Percentiles rank a stretch among this genome's conserved stretches.
These are phyloP conservation scores for Sebastes alutus DNA, from an alignment of 2,797 vertebrate species.

Conservation along the genomic window DNA sequence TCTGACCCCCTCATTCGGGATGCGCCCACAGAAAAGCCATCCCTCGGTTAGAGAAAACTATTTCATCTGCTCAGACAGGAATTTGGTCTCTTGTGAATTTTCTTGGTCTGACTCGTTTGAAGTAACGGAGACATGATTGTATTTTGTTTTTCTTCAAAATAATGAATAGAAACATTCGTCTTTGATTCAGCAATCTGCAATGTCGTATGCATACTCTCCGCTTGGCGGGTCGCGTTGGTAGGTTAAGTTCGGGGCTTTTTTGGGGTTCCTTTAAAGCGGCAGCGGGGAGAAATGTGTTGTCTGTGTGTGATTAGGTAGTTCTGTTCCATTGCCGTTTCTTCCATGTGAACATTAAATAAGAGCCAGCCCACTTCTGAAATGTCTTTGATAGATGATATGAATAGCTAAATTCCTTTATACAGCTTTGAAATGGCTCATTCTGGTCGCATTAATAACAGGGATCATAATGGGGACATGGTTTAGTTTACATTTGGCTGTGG, in stretches of 20 bases:
- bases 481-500: slow-evolving; percentile 47
- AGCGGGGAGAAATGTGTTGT: slow-evolving; percentile 60
- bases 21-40: slow-evolving; percentile 55
- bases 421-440: slow-evolving; percentile 62
- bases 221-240: slow-evolving; percentile 5
- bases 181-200: slow-evolving; percentile 48
- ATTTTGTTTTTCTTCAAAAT: slow-evolving; percentile 42
- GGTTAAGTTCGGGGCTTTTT: slow-evolving; percentile 41
- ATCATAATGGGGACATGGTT: slow-evolving; percentile 47
- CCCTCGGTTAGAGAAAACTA: slow-evolving; percentile 29
- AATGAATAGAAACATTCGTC: slow-evolving; percentile 56
- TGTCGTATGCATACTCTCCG: slow-evolving; percentile 9
- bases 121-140: slow-evolving; percentile 31
- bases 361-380: slow-evolving; percentile 72
- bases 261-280: slow-evolving; percentile 51
- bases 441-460: slow-evolving; percentile 61
- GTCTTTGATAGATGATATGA: slow-evolving; percentile 78
- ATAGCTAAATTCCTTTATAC: slow-evolving; percentile 58
- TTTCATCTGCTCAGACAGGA: slow-evolving; percentile 50
- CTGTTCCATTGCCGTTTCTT: slow-evolving; percentile 61
- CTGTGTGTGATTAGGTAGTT: slow-evolving; percentile 77
- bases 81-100: slow-evolving; percentile 28
- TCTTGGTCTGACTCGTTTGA: slow-evolving; percentile 37
- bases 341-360: slow-evolving; percentile 72
- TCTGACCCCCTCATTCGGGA: slow-evolving; percentile 69